Evolutionary conservation across 1,140 invertebrate genomes (phyloP), one percentile per base, ranked within the genome.

Genomic region (Trinorchestia longiramus): DNA sequence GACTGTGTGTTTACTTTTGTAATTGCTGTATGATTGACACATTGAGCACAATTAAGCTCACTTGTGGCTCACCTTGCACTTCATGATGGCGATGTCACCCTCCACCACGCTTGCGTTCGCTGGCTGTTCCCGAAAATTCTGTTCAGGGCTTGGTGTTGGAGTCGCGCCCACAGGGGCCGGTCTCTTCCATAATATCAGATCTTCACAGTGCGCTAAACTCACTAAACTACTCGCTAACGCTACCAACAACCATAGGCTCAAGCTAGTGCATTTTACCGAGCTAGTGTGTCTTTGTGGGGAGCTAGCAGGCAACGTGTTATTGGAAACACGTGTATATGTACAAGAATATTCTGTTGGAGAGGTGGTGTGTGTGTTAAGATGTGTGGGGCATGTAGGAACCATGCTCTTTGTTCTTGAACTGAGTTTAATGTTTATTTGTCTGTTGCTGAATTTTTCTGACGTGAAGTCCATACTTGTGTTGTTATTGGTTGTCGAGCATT

Each of bases 41-140:
- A n/a, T n/a, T n/a, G n/a, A 53, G 47, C 6, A 53, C 47, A 53
- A 53, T 53, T 6, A 19, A 6, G 19, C 47, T 8, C 47, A 53
- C 47, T 77, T 11, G 1, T 23, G 15, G 15, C 11, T 88, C n/a
- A 96, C 95, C 87, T 96, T 96, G 87, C 95, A 96, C 41, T 91
- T 87, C 47, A 96, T 88, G 87, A 96, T 91, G 41, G 95, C 95
- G 28, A 92, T 62, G 87, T 91, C 43, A 40, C 95, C 95, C 43
- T 96, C 95, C 42, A 96, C 87, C 11, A 96, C 87, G 90, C 87
- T 96, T 15, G 8, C n/a, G 44, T 96, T 96, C 15, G 87, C 45
- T 15, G 95, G 95, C 42, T 57, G 87, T 28, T 44, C 95, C 28
- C 41, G 19, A 44, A 96, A 96, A 40, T 96, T 91, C 41, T 11